A percentile compares a stretch with the other conserved stretches of the same genome.
Evolutionary conservation across 2,113 vertebrate species (phyloP).

Genomic region (Macrotus californicus): DNA sequence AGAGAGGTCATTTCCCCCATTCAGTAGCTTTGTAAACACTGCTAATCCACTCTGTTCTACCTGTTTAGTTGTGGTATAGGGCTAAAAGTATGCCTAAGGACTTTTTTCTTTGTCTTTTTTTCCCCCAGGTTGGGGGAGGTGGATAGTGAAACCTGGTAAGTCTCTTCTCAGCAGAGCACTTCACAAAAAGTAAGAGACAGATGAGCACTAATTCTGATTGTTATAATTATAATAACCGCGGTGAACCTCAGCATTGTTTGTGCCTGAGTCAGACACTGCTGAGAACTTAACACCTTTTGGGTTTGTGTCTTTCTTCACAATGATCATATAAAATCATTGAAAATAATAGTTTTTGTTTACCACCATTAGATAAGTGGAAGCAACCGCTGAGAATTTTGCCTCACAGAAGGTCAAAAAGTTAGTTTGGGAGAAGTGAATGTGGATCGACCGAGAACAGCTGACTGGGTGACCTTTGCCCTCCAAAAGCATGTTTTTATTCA

Average conservation of each 20-base stretch:
- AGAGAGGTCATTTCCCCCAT: neutral
- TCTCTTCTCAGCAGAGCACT: neutral
- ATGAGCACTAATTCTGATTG: neutral
- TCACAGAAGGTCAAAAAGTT: neutral
- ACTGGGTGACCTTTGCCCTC: neutral
- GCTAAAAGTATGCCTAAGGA: neutral
- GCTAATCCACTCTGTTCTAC: neutral
- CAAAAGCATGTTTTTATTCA: neutral
- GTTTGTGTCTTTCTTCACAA: neutral
- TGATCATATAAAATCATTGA: neutral
- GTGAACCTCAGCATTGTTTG: neutral
- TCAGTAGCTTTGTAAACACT: neutral
- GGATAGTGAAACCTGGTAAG: neutral
- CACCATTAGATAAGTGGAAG: neutral
- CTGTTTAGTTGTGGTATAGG: neutral
- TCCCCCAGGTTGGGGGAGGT: too few species aligned
- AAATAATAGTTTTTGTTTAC: neutral
- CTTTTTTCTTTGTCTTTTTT: neutral
- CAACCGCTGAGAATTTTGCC: neutral
- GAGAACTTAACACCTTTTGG: neutral
- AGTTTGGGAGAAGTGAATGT: neutral
- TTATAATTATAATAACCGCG: neutral
- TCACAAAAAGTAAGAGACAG: neutral
- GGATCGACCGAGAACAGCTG: neutral
- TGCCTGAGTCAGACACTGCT: neutral